Percentiles rank a stretch among this genome's conserved stretches.
Evolutionary conservation across 1,140 invertebrate species (phyloP).

Genomic region (Phthorimaea operculella): DNA sequence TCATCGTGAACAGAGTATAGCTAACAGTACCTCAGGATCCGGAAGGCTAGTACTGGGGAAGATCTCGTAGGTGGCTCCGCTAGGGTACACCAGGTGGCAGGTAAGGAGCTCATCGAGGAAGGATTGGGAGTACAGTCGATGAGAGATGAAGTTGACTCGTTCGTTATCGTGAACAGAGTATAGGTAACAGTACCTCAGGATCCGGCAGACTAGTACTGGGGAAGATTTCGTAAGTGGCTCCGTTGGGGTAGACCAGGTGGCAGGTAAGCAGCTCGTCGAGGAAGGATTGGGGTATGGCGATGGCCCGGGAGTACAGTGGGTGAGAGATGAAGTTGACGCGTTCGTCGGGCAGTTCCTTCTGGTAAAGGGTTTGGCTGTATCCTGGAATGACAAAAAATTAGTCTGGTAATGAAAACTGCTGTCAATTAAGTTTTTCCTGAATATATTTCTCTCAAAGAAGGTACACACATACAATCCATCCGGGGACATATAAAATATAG

Average conservation of each 20-base stretch:
- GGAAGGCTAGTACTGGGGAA: constrained; percentile 30
- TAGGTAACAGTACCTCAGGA: background rate
- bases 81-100: constrained; percentile 32
- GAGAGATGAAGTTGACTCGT: background rate
- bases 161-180: no score
- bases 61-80: constrained; percentile 27
- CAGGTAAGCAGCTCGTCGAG: constrained; percentile 28
- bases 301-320: constrained; percentile 16
- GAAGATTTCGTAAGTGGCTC: constrained; percentile 27
- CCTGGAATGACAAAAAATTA: background rate
- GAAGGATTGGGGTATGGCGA: constrained; percentile 24
- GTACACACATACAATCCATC: no score
- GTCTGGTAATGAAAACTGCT: no score
- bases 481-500: no score
- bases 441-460: no score
- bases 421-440: no score
- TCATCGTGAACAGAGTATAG: no score
- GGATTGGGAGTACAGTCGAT: constrained; percentile 18
- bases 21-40: background rate
- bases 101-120: constrained; percentile 24
- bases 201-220: constrained; percentile 26
- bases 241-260: constrained; percentile 30
- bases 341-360: background rate
- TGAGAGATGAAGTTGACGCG: background rate
- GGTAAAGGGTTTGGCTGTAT: background rate